Percentiles rank a stretch among this genome's conserved stretches.
Conservation (phyloP, 1,140 invertebrate species). For the Temnothorax nylanderi region DNA sequence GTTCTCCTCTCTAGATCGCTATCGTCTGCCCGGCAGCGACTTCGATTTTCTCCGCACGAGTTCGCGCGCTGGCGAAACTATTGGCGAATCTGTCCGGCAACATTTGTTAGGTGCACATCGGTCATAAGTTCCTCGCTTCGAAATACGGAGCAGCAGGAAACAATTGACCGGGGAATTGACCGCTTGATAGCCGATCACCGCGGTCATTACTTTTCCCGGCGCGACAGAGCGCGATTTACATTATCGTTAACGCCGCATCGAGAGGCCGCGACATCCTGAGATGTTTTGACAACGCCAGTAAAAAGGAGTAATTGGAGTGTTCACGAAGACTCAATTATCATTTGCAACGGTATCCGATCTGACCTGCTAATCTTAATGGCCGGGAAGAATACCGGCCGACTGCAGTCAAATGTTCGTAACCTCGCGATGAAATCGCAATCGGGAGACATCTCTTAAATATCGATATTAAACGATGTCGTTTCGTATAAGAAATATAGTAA, state of each 20-base stretch:
- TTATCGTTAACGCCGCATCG: slow-evolving; percentile 66
- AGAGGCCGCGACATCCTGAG: slow-evolving; percentile 52
- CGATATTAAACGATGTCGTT: background rate
- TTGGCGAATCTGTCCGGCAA: background rate
- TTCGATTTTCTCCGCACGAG: slow-evolving; percentile 24
- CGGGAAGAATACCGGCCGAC: background rate
- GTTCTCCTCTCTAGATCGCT: slow-evolving; percentile 29
- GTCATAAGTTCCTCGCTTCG: slow-evolving; percentile 24
- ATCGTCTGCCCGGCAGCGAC: slow-evolving; percentile 22
- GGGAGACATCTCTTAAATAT: background rate
- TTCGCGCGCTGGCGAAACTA: background rate
- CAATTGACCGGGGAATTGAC: slow-evolving; percentile 43
- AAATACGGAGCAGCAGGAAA: background rate
- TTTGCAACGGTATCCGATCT: slow-evolving; percentile 20
- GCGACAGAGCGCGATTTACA: slow-evolving; percentile 57
- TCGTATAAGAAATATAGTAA: background rate
- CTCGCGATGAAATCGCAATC: slow-evolving; percentile 14
- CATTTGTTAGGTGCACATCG: background rate
- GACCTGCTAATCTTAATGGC: slow-evolving; percentile 11
- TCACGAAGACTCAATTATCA: slow-evolving; percentile 36
- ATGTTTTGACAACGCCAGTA: slow-evolving; percentile 47
- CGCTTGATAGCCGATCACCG: background rate
- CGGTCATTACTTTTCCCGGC: slow-evolving; percentile 48
- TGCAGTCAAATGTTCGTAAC: slow-evolving; percentile 9
- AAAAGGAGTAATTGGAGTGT: slow-evolving; percentile 20